These are phyloP conservation scores for Scolopax rusticola DNA, from an alignment of 2,797 vertebrate species.

Conservation along the genomic window DNA sequence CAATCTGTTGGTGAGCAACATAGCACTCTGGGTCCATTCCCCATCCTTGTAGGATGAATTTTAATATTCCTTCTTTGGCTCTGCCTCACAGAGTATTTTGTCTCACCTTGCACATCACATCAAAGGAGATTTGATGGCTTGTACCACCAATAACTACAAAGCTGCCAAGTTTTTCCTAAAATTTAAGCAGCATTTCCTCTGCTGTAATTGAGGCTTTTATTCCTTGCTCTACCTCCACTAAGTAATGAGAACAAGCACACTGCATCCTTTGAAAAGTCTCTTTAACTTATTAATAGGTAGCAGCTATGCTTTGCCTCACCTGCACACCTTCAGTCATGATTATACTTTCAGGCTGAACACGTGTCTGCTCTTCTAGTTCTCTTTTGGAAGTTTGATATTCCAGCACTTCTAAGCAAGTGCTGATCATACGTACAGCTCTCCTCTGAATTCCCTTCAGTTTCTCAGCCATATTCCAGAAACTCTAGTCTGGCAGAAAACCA, in stretches of 20 bases:
- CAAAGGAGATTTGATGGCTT: not conserved
- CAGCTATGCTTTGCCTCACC: not conserved
- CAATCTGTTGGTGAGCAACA: not conserved
- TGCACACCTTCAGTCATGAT: not conserved
- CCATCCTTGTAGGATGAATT: not conserved
- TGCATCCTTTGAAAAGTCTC: not conserved
- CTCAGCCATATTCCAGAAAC: not conserved
- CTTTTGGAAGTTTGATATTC: not conserved
- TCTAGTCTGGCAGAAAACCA: not conserved
- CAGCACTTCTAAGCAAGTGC: not conserved
- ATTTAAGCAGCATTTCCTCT: not conserved
- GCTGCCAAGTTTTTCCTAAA: not conserved
- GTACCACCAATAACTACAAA: not conserved
- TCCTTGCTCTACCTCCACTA: not conserved
- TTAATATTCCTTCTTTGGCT: not conserved
- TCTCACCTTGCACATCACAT: not conserved
- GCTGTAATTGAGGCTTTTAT: not conserved
- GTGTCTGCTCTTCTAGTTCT: not conserved
- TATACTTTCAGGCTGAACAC: not conserved
- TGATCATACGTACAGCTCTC: not conserved
- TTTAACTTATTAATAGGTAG: not conserved
- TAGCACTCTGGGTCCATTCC: not conserved
- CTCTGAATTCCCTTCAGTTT: not conserved
- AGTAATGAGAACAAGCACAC: not conserved
- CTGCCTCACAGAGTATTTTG: not conserved